phyloP scores from a whole-genome alignment of 2,888 invertebrate species.

The Anaspis maculata region DNA sequence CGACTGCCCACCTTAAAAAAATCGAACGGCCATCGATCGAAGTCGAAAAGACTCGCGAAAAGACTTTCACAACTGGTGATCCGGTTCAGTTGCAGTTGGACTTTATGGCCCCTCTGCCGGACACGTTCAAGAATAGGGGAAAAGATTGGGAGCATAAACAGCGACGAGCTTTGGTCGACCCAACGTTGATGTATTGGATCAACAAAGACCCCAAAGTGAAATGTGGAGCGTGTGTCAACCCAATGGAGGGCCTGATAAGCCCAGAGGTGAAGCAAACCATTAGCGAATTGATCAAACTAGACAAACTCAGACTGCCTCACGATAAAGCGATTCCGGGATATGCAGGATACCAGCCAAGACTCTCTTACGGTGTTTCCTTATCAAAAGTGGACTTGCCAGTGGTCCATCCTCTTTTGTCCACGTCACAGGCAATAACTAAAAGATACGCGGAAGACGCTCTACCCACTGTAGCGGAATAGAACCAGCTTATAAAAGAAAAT shows the following conservation, averaged over 20 bases:
- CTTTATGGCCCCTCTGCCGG: conserved; percentile 24
- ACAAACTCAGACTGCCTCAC: conserved; percentile 35
- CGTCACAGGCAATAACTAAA: conserved; percentile 33
- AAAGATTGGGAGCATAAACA: conserved; percentile 37
- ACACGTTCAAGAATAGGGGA: conserved; percentile 21
- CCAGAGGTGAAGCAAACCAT: conserved; percentile 31
- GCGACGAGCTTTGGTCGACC: conserved; percentile 30
- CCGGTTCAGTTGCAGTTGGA: conserved; percentile 22
- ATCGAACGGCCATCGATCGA: conserved; percentile 1
- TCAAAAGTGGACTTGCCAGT: conserved; percentile 27
- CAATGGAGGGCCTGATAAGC: conserved; percentile 26
- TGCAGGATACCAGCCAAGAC: conserved; percentile 32
- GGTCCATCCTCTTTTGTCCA: conserved; percentile 33
- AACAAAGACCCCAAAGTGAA: conserved; percentile 26
- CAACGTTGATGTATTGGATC: conserved; percentile 31
- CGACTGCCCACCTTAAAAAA: conserved; percentile 11
- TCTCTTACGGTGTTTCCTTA: conserved; percentile 30
- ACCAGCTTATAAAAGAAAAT: no score
- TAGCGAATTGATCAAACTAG: conserved; percentile 26
- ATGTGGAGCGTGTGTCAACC: conserved; percentile 32
- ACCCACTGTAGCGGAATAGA: no score
- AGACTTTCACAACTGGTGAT: background rate
- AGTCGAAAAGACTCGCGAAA: conserved; percentile 1
- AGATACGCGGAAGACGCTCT: conserved; percentile 20
- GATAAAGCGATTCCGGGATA: conserved; percentile 34